phyloP scores from a whole-genome alignment of 1,140 invertebrate species.

The Anoplophora glabripennis region DNA sequence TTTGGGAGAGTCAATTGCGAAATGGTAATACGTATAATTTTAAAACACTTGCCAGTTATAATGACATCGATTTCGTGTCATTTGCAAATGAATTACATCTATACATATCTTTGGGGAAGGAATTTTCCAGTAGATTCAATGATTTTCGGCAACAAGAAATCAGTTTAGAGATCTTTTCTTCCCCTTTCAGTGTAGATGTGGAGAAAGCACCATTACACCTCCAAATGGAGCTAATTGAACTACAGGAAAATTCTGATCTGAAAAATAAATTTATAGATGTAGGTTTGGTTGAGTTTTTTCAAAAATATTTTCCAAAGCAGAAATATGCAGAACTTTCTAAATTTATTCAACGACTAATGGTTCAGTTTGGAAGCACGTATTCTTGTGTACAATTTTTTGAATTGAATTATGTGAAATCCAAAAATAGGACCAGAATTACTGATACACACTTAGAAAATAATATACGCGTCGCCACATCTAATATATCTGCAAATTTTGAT shows the following conservation, averaged over 20 bases:
- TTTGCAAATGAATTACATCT: not conserved
- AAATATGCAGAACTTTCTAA: no score
- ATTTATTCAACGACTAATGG: no score
- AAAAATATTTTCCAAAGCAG: not conserved
- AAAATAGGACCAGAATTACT: no score
- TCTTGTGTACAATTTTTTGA: no score
- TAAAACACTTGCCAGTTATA: not conserved
- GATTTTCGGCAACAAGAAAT: not conserved
- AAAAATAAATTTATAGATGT: not conserved
- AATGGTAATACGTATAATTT: not conserved
- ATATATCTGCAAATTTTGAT: no score
- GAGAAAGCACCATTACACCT: not conserved
- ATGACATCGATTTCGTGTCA: not conserved
- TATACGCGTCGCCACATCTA: no score
- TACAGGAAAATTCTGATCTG: not conserved
- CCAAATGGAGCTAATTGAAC: not conserved
- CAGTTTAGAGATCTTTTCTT: not conserved
- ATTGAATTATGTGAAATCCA: no score
- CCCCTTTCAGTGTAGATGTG: not conserved
- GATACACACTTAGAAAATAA: no score
- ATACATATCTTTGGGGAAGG: not conserved
- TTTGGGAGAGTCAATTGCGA: not conserved
- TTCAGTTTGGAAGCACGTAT: no score
- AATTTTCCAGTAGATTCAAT: not conserved
- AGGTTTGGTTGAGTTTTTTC: not conserved